Evolutionary conservation across 2,797 vertebrate species (phyloP).

Genomic region (Sebastes wilsoni): DNA sequence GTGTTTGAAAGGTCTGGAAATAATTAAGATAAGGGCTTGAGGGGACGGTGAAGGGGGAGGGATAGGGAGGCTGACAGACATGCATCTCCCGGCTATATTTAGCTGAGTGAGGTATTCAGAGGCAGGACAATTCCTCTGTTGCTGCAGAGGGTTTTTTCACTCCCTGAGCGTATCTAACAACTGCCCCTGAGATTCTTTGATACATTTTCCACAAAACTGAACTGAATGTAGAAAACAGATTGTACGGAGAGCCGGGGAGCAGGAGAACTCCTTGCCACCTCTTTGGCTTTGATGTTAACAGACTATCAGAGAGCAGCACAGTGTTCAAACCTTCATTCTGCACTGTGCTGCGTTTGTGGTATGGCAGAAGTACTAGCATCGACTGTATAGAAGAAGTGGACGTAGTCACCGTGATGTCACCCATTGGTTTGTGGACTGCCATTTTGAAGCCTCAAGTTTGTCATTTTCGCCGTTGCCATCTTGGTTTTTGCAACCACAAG

Average conservation of each 20-base stretch:
- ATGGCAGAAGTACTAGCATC: too few relatives aligned
- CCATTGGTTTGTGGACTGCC: too few relatives aligned
- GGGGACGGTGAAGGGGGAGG: slow-evolving; percentile 33
- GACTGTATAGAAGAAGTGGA: too few relatives aligned
- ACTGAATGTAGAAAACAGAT: slow-evolving; percentile 1
- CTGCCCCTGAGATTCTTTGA: slow-evolving; percentile 21
- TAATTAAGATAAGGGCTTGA: slow-evolving; percentile 77
- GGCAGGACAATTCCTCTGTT: slow-evolving; percentile 37
- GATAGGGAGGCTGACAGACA: slow-evolving; percentile 46
- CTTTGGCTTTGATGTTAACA: neutral
- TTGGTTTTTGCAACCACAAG: too few relatives aligned
- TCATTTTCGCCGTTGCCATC: too few relatives aligned
- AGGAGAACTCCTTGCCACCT: neutral
- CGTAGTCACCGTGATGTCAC: too few relatives aligned
- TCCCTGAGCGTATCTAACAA: neutral
- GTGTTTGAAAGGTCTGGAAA: slow-evolving; percentile 66
- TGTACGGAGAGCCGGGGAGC: neutral
- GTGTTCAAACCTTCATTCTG: neutral
- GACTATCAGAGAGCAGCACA: neutral
- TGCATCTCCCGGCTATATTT: slow-evolving; percentile 69
- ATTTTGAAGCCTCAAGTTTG: too few relatives aligned
- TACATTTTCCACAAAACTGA: neutral
- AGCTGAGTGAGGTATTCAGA: slow-evolving; percentile 56
- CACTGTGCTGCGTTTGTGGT: neutral
- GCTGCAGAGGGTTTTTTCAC: neutral